phyloP scores from a whole-genome alignment of 1,140 invertebrate species.

The Calliopsis andreniformis region DNA sequence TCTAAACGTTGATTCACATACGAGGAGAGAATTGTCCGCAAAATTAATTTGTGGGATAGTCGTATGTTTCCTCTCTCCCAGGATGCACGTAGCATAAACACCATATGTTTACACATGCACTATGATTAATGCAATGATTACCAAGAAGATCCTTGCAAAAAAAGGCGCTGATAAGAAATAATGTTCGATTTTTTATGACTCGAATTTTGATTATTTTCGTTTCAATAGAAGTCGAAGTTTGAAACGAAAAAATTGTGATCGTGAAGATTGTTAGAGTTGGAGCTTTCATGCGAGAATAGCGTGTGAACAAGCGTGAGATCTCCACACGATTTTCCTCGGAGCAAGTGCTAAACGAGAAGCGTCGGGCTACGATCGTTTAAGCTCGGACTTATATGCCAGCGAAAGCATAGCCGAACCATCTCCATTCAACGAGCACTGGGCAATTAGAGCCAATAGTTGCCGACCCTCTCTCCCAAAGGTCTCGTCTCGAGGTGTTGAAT shows the following conservation, averaged over 20 bases:
- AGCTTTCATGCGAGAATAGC: neutral
- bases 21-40: slow-evolving; percentile 28
- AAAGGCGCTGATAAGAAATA: too few relatives aligned
- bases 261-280: neutral
- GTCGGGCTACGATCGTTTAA: slow-evolving; percentile 54
- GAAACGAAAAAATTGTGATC: too few relatives aligned
- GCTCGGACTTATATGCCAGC: slow-evolving; percentile 37
- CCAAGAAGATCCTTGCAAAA: too few relatives aligned
- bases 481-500: slow-evolving; percentile 65
- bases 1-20: slow-evolving; percentile 33
- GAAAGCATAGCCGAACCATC: slow-evolving; percentile 43
- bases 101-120: neutral
- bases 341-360: slow-evolving; percentile 70
- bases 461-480: slow-evolving; percentile 45
- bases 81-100: neutral
- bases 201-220: too few relatives aligned
- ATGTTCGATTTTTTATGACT: too few relatives aligned
- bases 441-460: slow-evolving; percentile 63
- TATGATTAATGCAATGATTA: neutral
- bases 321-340: slow-evolving; percentile 52
- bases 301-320: slow-evolving; percentile 6
- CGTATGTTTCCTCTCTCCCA: slow-evolving; percentile 14
- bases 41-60: slow-evolving; percentile 32
- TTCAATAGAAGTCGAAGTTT: too few relatives aligned
- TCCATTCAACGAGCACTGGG: slow-evolving; percentile 52